Conservation (phyloP, 2,888 invertebrate genomes). For the Melanargia galathea region DNA sequence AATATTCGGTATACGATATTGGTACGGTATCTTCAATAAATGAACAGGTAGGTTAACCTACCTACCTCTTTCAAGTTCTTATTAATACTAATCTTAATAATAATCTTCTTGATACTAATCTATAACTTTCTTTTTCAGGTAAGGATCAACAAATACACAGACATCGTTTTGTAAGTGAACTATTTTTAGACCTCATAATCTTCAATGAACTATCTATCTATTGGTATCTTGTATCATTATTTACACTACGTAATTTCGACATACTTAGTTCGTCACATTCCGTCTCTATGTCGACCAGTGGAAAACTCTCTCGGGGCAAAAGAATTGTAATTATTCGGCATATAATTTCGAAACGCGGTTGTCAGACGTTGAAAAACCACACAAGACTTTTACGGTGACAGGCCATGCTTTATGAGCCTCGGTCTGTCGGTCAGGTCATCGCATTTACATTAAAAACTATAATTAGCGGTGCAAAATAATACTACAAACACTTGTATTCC, state of each 20-base stretch:
- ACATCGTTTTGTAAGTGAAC: slow-evolving; percentile 13
- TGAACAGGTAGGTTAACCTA: too few relatives aligned
- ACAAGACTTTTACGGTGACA: slow-evolving; percentile 75
- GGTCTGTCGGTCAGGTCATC: slow-evolving; percentile 58
- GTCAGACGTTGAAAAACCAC: slow-evolving; percentile 73
- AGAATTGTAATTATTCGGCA: slow-evolving; percentile 69
- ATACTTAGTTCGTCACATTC: not conserved
- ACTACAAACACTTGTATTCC: slow-evolving; percentile 5
- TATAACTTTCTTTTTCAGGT: slow-evolving; percentile 30
- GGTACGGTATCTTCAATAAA: too few relatives aligned
- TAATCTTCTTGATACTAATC: too few relatives aligned
- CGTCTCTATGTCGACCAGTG: not conserved
- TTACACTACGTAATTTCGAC: not conserved
- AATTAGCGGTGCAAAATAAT: slow-evolving; percentile 52
- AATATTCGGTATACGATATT: too few relatives aligned
- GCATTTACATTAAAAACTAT: slow-evolving; percentile 65
- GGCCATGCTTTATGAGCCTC: slow-evolving; percentile 68
- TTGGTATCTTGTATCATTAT: slow-evolving; percentile 57
- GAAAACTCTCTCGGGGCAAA: slow-evolving; percentile 19
- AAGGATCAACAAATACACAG: slow-evolving; percentile 11
- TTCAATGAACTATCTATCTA: slow-evolving; percentile 45
- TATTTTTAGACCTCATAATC: not conserved
- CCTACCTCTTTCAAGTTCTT: too few relatives aligned
- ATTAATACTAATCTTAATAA: too few relatives aligned
- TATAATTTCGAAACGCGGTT: slow-evolving; percentile 63